Evolutionary conservation across 2,888 invertebrate species (phyloP).

Genomic region (Drosophila cyrtoloma): DNA sequence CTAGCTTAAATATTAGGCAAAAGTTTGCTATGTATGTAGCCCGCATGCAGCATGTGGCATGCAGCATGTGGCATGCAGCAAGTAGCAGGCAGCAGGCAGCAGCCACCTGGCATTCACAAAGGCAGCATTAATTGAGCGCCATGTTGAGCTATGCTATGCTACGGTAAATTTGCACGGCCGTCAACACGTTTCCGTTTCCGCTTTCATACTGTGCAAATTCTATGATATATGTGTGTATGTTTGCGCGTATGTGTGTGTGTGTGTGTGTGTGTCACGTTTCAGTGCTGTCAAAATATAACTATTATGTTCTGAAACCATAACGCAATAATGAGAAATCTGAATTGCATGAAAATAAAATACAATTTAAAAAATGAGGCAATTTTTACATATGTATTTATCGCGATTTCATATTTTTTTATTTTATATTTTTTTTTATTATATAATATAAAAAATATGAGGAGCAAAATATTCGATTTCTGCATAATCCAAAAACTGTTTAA

Average conservation of each 20-base stretch:
- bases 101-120: neutral
- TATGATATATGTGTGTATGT: neutral
- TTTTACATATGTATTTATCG: neutral
- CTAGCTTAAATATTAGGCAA: slow-evolving; percentile 24
- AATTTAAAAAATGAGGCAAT: neutral
- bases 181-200: slow-evolving; percentile 68
- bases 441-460: neutral
- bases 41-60: slow-evolving; percentile 22
- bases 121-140: slow-evolving; percentile 20
- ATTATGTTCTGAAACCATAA: neutral
- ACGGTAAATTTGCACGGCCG: slow-evolving; percentile 49
- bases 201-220: slow-evolving; percentile 44
- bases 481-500: neutral
- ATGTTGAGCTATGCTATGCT: slow-evolving; percentile 41
- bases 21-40: slow-evolving; percentile 16
- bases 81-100: slow-evolving; percentile 15
- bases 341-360: neutral
- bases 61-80: slow-evolving; percentile 21
- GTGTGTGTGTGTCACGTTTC: slow-evolving; percentile 12
- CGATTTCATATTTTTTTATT: neutral
- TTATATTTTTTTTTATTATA: neutral
- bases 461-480: neutral
- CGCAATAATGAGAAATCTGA: neutral
- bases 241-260: slow-evolving; percentile 14
- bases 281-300: slow-evolving; percentile 3